phyloP scores from a whole-genome alignment of 2,888 invertebrate genomes.

The Thera obeliscata region DNA sequence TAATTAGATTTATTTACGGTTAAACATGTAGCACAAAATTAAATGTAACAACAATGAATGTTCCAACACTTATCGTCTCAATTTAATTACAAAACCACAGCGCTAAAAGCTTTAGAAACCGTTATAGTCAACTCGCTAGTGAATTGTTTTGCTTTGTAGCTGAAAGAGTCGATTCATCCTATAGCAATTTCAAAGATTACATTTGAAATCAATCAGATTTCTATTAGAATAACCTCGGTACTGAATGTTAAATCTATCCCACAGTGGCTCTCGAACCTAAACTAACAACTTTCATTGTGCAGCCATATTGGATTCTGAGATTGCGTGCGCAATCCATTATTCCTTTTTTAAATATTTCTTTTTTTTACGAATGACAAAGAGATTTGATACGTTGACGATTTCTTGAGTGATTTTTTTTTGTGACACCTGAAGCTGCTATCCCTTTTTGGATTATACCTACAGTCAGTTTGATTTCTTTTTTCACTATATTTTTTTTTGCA shows the following conservation, averaged over 20 bases:
- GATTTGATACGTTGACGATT: slow-evolving; percentile 79
- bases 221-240: slow-evolving; percentile 40
- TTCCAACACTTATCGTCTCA: too few relatives aligned
- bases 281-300: slow-evolving; percentile 72
- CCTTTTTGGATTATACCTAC: slow-evolving; percentile 61
- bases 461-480: slow-evolving; percentile 72
- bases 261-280: slow-evolving; percentile 67
- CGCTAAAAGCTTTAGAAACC: slow-evolving; percentile 4
- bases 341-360: slow-evolving; percentile 51
- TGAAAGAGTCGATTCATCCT: slow-evolving; percentile 36
- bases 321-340: slow-evolving; percentile 75
- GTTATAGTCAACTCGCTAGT: slow-evolving; percentile 4
- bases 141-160: slow-evolving; percentile 17
- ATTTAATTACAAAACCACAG: neutral
- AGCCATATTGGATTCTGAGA: slow-evolving; percentile 72
- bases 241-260: slow-evolving; percentile 58
- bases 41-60: too few relatives aligned
- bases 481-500: slow-evolving; percentile 54
- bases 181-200: slow-evolving; percentile 34
- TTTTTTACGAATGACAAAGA: slow-evolving; percentile 53
- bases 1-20: too few relatives aligned
- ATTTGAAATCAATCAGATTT: slow-evolving; percentile 41
- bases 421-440: slow-evolving; percentile 80
- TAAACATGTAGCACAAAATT: too few relatives aligned
- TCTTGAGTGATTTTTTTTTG: slow-evolving; percentile 65